Evolutionary conservation across 1,140 invertebrate species (phyloP).

Genomic region (Uloborus diversus): DNA sequence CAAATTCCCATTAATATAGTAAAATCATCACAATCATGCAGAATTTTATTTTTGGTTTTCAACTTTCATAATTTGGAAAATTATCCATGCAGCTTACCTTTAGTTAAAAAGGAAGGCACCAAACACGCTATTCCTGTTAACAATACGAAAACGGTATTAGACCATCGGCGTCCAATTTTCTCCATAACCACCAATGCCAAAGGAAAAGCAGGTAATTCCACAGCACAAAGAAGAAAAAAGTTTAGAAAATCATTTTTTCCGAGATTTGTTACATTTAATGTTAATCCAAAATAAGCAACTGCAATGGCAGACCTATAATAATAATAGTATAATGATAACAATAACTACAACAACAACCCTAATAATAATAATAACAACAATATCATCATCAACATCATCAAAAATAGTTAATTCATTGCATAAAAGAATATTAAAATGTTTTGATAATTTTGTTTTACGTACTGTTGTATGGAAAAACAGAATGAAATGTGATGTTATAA

Average conservation of each 20-base stretch:
- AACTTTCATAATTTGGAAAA: too few relatives aligned
- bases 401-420: background rate
- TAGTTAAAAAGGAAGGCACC: conserved; percentile 60
- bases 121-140: conserved; percentile 63
- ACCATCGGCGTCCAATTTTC: conserved; percentile 63
- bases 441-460: background rate
- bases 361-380: background rate
- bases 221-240: conserved; percentile 71
- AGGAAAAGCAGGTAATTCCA: conserved; percentile 59
- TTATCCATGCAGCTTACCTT: conserved; percentile 52
- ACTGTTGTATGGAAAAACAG: background rate
- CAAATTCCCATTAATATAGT: too few relatives aligned
- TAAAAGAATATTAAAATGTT: background rate
- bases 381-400: background rate
- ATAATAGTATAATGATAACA: background rate
- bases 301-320: conserved; percentile 59
- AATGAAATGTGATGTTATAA: too few relatives aligned
- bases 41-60: too few relatives aligned
- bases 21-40: too few relatives aligned
- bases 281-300: conserved; percentile 61
- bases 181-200: conserved; percentile 59
- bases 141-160: conserved; percentile 60
- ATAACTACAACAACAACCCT: background rate
- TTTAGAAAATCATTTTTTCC: conserved; percentile 71
- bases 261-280: conserved; percentile 60